A percentile compares a stretch with the other conserved stretches of the same genome.
Evolutionary conservation across 92 coral and sea anemone genomes (phyloP).

Genomic region (Epizoanthus stellaris): DNA sequence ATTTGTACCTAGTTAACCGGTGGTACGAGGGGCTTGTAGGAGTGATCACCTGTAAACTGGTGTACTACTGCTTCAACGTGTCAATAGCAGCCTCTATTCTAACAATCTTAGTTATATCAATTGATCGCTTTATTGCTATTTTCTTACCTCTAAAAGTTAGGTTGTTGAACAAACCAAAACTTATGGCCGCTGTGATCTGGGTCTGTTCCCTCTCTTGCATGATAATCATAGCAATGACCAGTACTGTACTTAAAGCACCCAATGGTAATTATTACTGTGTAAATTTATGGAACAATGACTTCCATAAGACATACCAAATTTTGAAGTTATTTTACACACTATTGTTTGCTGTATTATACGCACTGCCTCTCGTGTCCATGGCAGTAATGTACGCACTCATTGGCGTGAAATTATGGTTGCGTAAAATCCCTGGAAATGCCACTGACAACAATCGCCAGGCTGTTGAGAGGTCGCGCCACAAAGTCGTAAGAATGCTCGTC

Average conservation of each 20-base stretch:
- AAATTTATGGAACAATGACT: conserved; percentile 16
- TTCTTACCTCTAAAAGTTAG: conserved; percentile 51
- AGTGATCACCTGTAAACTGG: conserved; percentile 41
- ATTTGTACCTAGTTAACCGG: neutral
- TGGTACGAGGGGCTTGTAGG: conserved; percentile 56
- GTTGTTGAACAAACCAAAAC: conserved; percentile 46
- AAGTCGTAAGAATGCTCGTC: conserved; percentile 44
- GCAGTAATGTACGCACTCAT: conserved; percentile 31
- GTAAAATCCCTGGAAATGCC: conserved; percentile 58
- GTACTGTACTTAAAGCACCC: neutral
- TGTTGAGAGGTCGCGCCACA: conserved; percentile 32
- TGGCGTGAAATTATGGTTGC: conserved; percentile 53
- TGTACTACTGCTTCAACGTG: conserved; percentile 47
- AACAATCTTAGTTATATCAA: conserved; percentile 54
- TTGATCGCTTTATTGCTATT: conserved; percentile 54
- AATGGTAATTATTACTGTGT: neutral
- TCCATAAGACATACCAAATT: neutral
- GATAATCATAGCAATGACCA: neutral
- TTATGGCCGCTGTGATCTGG: conserved; percentile 52
- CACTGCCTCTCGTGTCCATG: conserved; percentile 25
- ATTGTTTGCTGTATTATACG: conserved; percentile 38
- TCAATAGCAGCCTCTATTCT: conserved; percentile 59
- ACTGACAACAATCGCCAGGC: conserved; percentile 46
- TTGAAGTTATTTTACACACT: conserved; percentile 36
- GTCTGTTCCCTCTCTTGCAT: conserved; percentile 38